Evolutionary conservation across 2,797 vertebrate genomes (phyloP).

Genomic region (Otus scops): DNA sequence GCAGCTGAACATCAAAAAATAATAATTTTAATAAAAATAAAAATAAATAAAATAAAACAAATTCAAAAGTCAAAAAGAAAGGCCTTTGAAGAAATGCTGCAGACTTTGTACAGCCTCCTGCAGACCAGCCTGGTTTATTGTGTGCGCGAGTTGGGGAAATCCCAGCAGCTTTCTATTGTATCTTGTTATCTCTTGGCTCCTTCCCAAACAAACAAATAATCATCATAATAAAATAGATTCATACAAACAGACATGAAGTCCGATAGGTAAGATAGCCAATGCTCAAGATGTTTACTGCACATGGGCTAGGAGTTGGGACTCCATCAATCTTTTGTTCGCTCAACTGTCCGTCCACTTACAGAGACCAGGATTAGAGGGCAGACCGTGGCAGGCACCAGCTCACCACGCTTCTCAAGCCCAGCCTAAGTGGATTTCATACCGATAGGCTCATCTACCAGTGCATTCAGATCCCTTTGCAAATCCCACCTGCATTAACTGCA

Average conservation of each 20-base stretch:
- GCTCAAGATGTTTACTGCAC: background rate
- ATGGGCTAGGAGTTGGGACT: background rate
- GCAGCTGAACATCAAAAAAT: background rate
- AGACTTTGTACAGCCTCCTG: constrained; percentile 29
- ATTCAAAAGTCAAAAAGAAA: background rate
- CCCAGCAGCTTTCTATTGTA: constrained; percentile 37
- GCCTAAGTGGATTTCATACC: background rate
- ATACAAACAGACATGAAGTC: background rate
- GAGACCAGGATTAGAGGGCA: background rate
- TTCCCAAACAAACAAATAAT: constrained; percentile 22
- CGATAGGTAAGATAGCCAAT: background rate
- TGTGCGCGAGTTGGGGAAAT: constrained; percentile 28
- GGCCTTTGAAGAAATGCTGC: background rate
- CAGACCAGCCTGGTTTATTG: background rate
- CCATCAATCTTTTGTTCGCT: background rate
- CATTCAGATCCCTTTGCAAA: background rate
- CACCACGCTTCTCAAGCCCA: background rate
- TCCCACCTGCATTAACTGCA: background rate
- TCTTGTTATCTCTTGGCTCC: background rate
- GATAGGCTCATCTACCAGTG: rapidly evolving
- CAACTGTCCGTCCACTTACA: background rate
- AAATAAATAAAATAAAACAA: background rate
- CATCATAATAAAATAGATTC: background rate
- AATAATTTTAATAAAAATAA: background rate
- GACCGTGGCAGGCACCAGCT: background rate